Conservation (phyloP, 92 coral and sea anemone genomes). For the Metridium senile region DNA sequence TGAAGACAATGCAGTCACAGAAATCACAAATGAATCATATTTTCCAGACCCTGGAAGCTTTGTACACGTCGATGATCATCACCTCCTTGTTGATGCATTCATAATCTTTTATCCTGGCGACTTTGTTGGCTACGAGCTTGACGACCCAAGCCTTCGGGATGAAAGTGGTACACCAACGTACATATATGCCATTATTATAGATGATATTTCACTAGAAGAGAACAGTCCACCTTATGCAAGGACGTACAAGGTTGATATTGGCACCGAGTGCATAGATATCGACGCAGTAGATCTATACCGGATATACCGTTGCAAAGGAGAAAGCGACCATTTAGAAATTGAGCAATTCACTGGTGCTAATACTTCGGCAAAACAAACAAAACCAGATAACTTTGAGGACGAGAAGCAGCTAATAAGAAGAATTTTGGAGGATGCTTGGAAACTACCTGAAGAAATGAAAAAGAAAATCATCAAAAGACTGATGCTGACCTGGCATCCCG, state of each 20-base stretch:
- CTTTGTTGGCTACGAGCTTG: constrained; percentile 76
- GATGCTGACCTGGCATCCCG: constrained; percentile 61
- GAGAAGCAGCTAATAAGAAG: constrained; percentile 20
- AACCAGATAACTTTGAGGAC: constrained; percentile 24
- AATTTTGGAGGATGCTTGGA: constrained; percentile 57
- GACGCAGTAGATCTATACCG: constrained; percentile 64
- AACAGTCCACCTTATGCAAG: neutral
- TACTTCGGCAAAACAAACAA: neutral
- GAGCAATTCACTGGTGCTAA: neutral
- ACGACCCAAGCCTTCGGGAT: constrained; percentile 66
- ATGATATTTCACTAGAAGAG: constrained; percentile 34
- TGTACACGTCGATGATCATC: constrained; percentile 59
- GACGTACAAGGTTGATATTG: constrained; percentile 64
- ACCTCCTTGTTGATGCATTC: constrained; percentile 56
- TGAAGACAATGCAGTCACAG: constrained; percentile 35
- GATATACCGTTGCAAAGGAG: constrained; percentile 54
- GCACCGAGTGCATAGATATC: constrained; percentile 43
- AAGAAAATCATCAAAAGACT: constrained; percentile 47
- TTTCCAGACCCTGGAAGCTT: constrained; percentile 68
- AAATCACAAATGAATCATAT: neutral
- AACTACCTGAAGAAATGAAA: constrained; percentile 40
- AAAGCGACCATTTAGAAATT: constrained; percentile 15
- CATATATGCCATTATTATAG: constrained; percentile 74
- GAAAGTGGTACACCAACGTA: constrained; percentile 63
- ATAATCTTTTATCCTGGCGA: constrained; percentile 62